A percentile compares a stretch with the other conserved stretches of the same genome.
These are phyloP conservation scores for Drosophila fungiperda DNA, from an alignment of 2,888 invertebrate species.

Conservation along the genomic window DNA sequence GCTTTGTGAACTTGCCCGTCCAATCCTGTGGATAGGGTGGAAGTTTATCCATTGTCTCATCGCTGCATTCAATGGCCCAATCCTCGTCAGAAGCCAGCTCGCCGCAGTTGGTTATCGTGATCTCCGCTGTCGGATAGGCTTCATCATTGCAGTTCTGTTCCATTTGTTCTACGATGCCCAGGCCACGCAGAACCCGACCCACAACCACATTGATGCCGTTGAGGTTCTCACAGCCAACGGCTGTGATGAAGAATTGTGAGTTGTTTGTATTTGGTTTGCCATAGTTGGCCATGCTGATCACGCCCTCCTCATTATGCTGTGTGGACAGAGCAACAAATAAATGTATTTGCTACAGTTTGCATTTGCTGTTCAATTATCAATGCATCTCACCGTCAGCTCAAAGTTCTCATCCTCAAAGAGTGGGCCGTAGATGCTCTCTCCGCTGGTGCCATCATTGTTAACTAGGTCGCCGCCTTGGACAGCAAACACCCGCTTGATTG, in stretches of 20 bases:
- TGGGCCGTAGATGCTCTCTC: constrained; percentile 97
- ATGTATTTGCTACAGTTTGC: neutral
- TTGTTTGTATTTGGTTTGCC: constrained; percentile 93
- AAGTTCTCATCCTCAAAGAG: constrained; percentile 97
- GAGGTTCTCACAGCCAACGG: constrained; percentile 90
- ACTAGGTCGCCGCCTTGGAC: constrained; percentile 93
- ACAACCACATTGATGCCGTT: constrained; percentile 93
- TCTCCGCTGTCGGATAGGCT: constrained; percentile 88
- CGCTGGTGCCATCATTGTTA: constrained; percentile 93
- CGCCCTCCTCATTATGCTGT: constrained; percentile 88
- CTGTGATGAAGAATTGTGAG: constrained; percentile 97
- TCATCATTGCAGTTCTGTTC: constrained; percentile 87
- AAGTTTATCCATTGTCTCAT: constrained; percentile 89
- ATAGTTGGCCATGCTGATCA: constrained; percentile 92
- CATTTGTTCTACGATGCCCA: constrained; percentile 90
- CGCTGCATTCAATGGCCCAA: constrained; percentile 89
- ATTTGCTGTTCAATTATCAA: neutral
- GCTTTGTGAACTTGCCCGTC: constrained; percentile 82
- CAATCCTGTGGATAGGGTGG: constrained; percentile 93
- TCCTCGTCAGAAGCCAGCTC: constrained; percentile 87
- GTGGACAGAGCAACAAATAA: constrained; percentile 61
- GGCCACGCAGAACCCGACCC: constrained; percentile 91
- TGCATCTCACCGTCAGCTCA: constrained; percentile 86
- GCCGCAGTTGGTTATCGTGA: constrained; percentile 90
- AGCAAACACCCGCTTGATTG: constrained; percentile 94